phyloP scores from a whole-genome alignment of 2,888 invertebrate species.

The Polymixis flavicincta region DNA sequence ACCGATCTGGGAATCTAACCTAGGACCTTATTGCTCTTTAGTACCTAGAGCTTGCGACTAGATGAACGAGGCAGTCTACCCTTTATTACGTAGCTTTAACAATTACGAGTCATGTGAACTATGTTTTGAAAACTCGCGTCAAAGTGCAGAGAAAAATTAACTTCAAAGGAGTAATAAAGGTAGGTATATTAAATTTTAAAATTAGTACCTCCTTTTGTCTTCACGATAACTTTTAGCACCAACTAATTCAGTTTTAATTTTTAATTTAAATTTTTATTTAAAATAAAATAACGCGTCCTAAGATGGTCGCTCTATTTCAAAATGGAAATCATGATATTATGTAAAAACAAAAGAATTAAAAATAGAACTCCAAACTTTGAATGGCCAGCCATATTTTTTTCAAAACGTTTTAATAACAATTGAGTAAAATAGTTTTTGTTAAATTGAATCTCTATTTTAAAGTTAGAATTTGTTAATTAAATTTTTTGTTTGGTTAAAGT shows the following conservation, averaged over 20 bases:
- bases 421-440: neutral
- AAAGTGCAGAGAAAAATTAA: too few species aligned
- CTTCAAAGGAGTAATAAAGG: neutral
- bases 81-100: neutral
- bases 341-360: slow-evolving; percentile 1
- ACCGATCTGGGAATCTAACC: neutral
- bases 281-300: neutral
- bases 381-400: neutral
- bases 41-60: neutral
- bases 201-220: neutral
- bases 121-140: neutral
- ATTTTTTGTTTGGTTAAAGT: too few species aligned
- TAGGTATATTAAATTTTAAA: neutral
- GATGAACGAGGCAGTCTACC: neutral
- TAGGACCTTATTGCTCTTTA: neutral
- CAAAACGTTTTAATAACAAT: neutral
- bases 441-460: neutral
- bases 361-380: too few species aligned
- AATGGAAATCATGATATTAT: neutral
- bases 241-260: neutral
- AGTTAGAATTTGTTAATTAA: neutral
- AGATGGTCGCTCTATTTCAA: neutral
- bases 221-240: neutral
- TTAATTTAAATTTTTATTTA: neutral
- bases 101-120: neutral